Evolutionary conservation across 2,888 invertebrate species (phyloP).

Genomic region (Argyresthia albistria): DNA sequence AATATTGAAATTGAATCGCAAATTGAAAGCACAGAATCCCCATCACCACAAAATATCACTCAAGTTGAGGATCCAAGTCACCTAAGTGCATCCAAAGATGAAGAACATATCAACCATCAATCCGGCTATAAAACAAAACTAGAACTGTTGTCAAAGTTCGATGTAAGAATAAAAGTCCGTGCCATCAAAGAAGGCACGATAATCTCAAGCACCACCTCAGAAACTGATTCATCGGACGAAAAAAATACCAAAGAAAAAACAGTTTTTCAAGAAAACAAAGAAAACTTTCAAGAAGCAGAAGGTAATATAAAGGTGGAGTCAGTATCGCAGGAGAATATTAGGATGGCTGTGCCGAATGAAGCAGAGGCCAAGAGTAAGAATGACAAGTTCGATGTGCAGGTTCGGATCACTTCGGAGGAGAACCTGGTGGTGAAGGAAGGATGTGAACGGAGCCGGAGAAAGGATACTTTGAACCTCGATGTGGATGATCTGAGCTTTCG

Average conservation of each 20-base stretch:
- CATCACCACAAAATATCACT: slow-evolving; percentile 17
- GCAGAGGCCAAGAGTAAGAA: slow-evolving; percentile 47
- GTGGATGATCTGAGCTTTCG: slow-evolving; percentile 69
- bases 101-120: slow-evolving; percentile 20
- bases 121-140: slow-evolving; percentile 56
- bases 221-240: slow-evolving; percentile 39
- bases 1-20: background rate
- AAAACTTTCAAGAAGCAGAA: slow-evolving; percentile 34
- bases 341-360: slow-evolving; percentile 64
- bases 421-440: slow-evolving; percentile 54
- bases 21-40: slow-evolving; percentile 20
- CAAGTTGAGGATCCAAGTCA: slow-evolving; percentile 23
- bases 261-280: slow-evolving; percentile 33
- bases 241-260: slow-evolving; percentile 24
- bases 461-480: slow-evolving; percentile 64
- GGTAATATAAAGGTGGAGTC: slow-evolving; percentile 39
- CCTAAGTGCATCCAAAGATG: slow-evolving; percentile 23
- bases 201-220: slow-evolving; percentile 47
- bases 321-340: slow-evolving; percentile 45
- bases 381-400: slow-evolving; percentile 65
- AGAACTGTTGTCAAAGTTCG: slow-evolving; percentile 65
- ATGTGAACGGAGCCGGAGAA: slow-evolving; percentile 35
- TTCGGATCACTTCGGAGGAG: slow-evolving; percentile 63
- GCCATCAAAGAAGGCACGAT: slow-evolving; percentile 53
- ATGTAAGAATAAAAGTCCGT: slow-evolving; percentile 66